Conservation (phyloP, 1,140 invertebrate species). For the Agraylea sexmaculata region DNA sequence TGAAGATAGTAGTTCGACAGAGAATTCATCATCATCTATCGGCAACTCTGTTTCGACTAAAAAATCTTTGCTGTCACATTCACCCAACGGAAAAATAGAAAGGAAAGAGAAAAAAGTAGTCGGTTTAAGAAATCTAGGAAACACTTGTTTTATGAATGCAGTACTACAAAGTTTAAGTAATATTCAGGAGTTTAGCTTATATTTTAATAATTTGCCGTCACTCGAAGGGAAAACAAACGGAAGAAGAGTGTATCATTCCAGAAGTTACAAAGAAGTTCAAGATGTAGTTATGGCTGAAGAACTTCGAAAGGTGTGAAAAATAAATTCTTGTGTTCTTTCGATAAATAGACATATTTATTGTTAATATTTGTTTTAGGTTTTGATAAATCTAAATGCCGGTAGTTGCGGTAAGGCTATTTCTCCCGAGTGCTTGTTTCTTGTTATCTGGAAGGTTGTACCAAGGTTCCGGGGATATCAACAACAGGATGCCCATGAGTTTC, state of each 20-base stretch:
- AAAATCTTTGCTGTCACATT: slow-evolving; percentile 31
- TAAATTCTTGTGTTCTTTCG: too few species aligned
- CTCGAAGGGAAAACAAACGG: slow-evolving; percentile 53
- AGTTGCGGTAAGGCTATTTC: slow-evolving; percentile 64
- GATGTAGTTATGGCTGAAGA: slow-evolving; percentile 67
- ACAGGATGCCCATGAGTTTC: slow-evolving; percentile 78
- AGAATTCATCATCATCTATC: slow-evolving; percentile 32
- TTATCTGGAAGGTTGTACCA: slow-evolving; percentile 80
- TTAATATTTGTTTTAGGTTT: slow-evolving; percentile 38
- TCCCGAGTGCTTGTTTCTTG: slow-evolving; percentile 67
- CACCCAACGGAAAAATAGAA: slow-evolving; percentile 26
- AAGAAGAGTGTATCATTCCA: slow-evolving; percentile 48
- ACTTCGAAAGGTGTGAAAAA: slow-evolving; percentile 53
- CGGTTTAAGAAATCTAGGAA: slow-evolving; percentile 72
- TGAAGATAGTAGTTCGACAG: slow-evolving; percentile 41
- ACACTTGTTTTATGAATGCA: slow-evolving; percentile 85
- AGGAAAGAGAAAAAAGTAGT: slow-evolving; percentile 53
- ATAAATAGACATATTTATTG: too few species aligned
- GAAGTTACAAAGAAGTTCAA: slow-evolving; percentile 48
- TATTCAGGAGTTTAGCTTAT: slow-evolving; percentile 73
- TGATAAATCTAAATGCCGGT: slow-evolving; percentile 53
- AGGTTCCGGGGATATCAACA: slow-evolving; percentile 78
- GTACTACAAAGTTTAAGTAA: slow-evolving; percentile 77
- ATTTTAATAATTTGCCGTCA: slow-evolving; percentile 67
- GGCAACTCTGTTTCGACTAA: slow-evolving; percentile 30